Conservation (phyloP, 2,113 vertebrate genomes). For the Caretta caretta region DNA sequence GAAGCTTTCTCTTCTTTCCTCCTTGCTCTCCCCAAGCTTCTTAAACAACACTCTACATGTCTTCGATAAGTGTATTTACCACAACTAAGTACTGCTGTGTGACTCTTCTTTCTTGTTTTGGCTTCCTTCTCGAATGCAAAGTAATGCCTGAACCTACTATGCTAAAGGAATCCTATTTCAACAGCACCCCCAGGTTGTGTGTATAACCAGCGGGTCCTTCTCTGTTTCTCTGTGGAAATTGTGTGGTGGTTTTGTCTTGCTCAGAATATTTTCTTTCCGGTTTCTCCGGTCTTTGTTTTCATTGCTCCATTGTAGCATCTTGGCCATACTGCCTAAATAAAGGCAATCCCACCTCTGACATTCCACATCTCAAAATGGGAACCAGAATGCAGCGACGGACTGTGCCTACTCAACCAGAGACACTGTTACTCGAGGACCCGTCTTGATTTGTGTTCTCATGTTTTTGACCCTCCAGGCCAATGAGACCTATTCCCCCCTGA, state of each 20-base stretch:
- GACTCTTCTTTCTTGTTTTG: constrained; percentile 10
- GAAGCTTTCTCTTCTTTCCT: neutral
- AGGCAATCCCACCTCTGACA: neutral
- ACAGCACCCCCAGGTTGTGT: neutral
- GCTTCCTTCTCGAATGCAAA: neutral
- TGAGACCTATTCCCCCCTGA: neutral
- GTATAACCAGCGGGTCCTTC: constrained; percentile 10
- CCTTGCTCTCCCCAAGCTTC: neutral
- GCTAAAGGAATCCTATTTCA: constrained; percentile 5
- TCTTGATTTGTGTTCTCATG: neutral
- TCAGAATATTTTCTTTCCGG: constrained; percentile 4
- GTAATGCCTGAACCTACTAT: neutral
- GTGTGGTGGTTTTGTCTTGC: neutral
- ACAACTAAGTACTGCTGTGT: neutral
- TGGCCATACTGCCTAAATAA: neutral
- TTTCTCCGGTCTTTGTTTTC: constrained; percentile 29
- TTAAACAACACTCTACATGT: neutral
- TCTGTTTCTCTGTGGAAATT: constrained; percentile 34
- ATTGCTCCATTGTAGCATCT: neutral
- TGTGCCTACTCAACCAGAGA: neutral
- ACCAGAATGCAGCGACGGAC: neutral
- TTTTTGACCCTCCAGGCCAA: neutral
- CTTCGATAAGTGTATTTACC: neutral
- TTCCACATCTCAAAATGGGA: neutral
- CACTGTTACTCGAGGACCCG: neutral